These are phyloP conservation scores for Meriones psammophilus DNA, from an alignment of 2,797 vertebrate species.

Conservation along the genomic window DNA sequence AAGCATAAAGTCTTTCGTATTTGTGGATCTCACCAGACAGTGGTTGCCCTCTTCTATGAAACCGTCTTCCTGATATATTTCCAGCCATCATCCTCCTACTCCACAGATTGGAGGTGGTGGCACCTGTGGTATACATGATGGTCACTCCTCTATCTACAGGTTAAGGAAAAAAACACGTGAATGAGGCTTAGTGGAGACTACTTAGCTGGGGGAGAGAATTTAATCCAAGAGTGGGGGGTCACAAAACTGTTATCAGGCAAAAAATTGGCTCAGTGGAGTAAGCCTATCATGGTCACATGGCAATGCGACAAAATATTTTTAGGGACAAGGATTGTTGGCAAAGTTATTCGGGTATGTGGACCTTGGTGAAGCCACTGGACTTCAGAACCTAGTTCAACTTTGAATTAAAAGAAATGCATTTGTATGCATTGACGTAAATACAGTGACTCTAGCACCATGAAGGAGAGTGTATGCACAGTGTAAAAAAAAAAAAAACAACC, in stretches of 20 bases:
- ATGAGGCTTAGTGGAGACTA: neutral
- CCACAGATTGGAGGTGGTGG: neutral
- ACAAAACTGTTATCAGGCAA: neutral
- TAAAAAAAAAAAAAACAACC: neutral
- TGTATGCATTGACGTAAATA: neutral
- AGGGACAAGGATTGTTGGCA: neutral
- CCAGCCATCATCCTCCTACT: neutral
- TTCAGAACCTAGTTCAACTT: neutral
- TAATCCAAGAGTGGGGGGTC: neutral
- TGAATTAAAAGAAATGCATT: neutral
- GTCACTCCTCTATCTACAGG: neutral
- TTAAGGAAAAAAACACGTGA: neutral
- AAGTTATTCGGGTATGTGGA: neutral
- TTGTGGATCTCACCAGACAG: neutral
- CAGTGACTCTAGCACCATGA: neutral
- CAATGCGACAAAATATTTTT: neutral
- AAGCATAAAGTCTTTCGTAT: neutral
- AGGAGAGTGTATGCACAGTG: neutral
- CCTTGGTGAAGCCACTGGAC: neutral
- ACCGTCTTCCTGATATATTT: neutral
- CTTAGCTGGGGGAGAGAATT: neutral
- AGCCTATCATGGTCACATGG: neutral
- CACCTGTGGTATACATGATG: neutral
- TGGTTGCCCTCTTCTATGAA: neutral
- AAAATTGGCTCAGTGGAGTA: neutral